A percentile compares a stretch with the other conserved stretches of the same genome.
These are phyloP conservation scores for Odontesthes bonariensis DNA, from an alignment of 2,113 vertebrate species.

Conservation along the genomic window DNA sequence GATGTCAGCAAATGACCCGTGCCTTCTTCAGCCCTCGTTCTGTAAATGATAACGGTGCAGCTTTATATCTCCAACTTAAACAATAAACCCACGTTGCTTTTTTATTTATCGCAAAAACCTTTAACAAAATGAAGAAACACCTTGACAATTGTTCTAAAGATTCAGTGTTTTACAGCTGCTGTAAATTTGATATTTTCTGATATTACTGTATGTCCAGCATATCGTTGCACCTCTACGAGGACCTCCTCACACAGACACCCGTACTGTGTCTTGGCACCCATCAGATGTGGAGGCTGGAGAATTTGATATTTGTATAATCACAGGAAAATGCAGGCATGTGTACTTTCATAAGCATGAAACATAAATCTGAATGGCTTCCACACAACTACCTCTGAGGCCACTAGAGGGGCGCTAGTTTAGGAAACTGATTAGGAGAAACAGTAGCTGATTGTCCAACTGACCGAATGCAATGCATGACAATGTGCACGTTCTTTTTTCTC, in stretches of 20 bases:
- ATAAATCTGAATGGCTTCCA: conserved; percentile 70
- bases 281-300: conserved; percentile 59
- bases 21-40: conserved; percentile 65
- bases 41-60: conserved; percentile 27
- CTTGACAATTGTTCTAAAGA: conserved; percentile 2
- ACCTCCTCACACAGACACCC: conserved; percentile 18
- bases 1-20: conserved; percentile 54
- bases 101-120: conserved; percentile 16
- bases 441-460: conserved; percentile 62
- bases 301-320: conserved; percentile 39
- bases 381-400: conserved; percentile 80
- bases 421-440: conserved; percentile 58
- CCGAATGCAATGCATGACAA: conserved; percentile 82
- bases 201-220: conserved; percentile 45
- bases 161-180: conserved; percentile 36
- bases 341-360: conserved; percentile 73
- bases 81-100: conserved; percentile 31
- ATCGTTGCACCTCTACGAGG: conserved; percentile 34
- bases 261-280: conserved; percentile 33
- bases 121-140: conserved; percentile 13
- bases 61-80: conserved; percentile 32
- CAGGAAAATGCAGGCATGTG: conserved; percentile 59
- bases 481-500: conserved; percentile 77
- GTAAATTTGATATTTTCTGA: conserved; percentile 57
- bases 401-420: conserved; percentile 73